phyloP scores from a whole-genome alignment of 2,888 invertebrate genomes.

The Synergus umbraculus region DNA sequence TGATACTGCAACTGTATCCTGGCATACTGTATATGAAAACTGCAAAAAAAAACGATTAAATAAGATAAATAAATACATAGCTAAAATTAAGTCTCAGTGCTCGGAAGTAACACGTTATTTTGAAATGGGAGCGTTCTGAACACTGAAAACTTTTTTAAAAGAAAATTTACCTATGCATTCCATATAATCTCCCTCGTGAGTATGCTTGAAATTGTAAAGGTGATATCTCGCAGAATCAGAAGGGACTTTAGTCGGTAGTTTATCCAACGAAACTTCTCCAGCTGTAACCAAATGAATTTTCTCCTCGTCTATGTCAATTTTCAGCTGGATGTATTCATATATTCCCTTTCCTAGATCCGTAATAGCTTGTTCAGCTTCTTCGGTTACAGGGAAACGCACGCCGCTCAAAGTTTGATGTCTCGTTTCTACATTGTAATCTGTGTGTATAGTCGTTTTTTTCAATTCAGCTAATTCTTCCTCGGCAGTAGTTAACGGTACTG shows the following conservation, averaged over 20 bases:
- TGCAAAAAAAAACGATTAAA: constrained; percentile 76
- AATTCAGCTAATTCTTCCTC: constrained; percentile 92
- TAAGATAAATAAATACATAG: not conserved
- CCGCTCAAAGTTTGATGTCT: constrained; percentile 94
- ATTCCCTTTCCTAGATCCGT: constrained; percentile 85
- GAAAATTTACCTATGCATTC: constrained; percentile 86
- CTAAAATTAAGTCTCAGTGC: not conserved
- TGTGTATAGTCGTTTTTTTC: constrained; percentile 82
- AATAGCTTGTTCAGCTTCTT: constrained; percentile 88
- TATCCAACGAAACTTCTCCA: constrained; percentile 83
- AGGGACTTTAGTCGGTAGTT: constrained; percentile 89
- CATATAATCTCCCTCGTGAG: constrained; percentile 93
- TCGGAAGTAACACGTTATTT: not conserved
- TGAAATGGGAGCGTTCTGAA: constrained; percentile 40
- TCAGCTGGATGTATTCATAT: constrained; percentile 93
- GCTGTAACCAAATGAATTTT: constrained; percentile 90
- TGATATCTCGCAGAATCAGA: constrained; percentile 93
- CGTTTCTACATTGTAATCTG: constrained; percentile 89
- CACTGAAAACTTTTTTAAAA: constrained; percentile 30
- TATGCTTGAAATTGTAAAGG: constrained; percentile 93
- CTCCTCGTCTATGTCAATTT: constrained; percentile 92
- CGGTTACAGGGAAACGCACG: constrained; percentile 92
- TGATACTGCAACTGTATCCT: constrained; percentile 96
- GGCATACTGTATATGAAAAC: constrained; percentile 99
- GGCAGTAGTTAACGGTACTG: constrained; percentile 92